Evolutionary conservation across 2,797 vertebrate genomes (phyloP), one percentile per base, ranked within the genome.

Genomic region (Ctenopoma multispine): DNA sequence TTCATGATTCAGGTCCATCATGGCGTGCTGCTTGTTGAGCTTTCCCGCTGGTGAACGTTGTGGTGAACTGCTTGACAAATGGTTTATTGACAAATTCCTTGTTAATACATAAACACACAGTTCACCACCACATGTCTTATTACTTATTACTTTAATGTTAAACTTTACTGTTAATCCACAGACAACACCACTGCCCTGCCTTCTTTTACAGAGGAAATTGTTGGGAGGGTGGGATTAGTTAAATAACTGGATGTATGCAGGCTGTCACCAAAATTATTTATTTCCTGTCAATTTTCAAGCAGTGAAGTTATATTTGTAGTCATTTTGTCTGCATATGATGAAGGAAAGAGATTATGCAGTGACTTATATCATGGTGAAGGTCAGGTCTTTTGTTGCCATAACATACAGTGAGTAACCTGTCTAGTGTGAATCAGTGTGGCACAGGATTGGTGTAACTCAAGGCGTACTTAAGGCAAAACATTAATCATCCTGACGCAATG

Each of bases 381-480:
- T 48, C 53, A 21, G 3, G 7, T 67, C 31, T 27, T 50, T 21
- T 87, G 57, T 83, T 86, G 48, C 61, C 72, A 75, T 31, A 85
- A 82, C 34, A 84, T 4, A 10, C 31, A 34, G 31, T 34, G 7
- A 48, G 18, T 24, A 78, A 62, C 24, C 14, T 50, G 36, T 44
- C 67, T 61, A 17, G 6, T 72, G 50, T 80, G 63, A 81, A 46
- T 75, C 48, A 54, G 20, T 17, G 24, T 53, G 53, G 55, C 49
- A 55, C 47, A 21, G 50, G 27, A 59, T 44, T 56, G 41, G 41
- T 44, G 23, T 34, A 29, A 60, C 54, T 77, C 63, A 69, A 34
- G n/a, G n/a, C 23, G 3, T 41, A 17, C 17, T 14, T 9, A 44
- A 48, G 65, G 55, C 34, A 21, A 44, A 59, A 20, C 62, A 13